Conservation (phyloP, 2,113 vertebrate species). For the Melanerpes formicivorus region DNA sequence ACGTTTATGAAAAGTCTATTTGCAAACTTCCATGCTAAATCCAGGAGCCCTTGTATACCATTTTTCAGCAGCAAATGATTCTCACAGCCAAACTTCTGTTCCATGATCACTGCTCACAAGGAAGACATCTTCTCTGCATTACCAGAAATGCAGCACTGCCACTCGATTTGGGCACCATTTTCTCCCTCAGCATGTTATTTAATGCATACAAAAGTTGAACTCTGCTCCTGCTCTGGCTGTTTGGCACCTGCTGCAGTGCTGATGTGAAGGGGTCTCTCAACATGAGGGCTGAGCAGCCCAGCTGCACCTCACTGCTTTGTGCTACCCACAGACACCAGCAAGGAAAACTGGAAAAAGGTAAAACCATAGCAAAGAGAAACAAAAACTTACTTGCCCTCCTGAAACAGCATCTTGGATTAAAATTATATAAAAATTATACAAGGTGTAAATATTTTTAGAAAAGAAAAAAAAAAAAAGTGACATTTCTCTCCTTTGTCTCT, state of each 20-base stretch:
- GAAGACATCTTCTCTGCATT: neutral
- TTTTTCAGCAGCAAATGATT: neutral
- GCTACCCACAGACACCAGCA: neutral
- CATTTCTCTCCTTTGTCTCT: neutral
- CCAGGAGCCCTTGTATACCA: neutral
- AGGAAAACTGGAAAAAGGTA: neutral
- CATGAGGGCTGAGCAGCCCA: fast-evolving
- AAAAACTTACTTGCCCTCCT: neutral
- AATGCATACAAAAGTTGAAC: neutral
- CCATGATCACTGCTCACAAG: neutral
- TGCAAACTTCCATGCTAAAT: slow-evolving; percentile 28
- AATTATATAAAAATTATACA: neutral
- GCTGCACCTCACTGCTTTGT: fast-evolving
- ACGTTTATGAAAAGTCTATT: slow-evolving; percentile 45
- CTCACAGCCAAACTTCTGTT: neutral
- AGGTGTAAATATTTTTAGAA: neutral
- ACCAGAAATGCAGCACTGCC: neutral
- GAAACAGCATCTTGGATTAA: neutral
- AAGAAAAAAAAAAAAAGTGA: too few relatives aligned
- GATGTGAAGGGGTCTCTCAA: neutral
- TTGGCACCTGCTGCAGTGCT: neutral
- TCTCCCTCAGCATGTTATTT: neutral
- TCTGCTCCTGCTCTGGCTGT: neutral
- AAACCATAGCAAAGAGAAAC: neutral
- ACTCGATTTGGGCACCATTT: neutral